Base-by-base conservation (phyloP, 2,888 invertebrate species). In the Drosophila kanekoi region DNA sequence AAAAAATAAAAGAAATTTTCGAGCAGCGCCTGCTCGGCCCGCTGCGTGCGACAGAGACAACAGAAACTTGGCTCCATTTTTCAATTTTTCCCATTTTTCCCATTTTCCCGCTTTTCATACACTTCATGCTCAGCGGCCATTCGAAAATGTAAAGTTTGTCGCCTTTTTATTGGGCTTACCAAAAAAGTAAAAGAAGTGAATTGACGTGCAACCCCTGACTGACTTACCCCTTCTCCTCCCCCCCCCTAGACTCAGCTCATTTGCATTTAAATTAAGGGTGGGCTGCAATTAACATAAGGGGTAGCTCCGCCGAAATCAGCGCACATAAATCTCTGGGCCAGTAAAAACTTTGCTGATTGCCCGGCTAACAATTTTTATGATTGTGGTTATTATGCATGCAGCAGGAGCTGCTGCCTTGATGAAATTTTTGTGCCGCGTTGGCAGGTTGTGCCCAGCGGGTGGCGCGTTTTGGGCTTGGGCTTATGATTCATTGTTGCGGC, bases 381-480 rank as follows among this genome's bases (percentile, higher is more conserved):
- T 81, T 77, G 81, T 72, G 76, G 83, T 87, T 87, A 79, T 85
- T 87, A 83, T 83, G 87, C 84, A 88, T 74, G 78, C 86, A 80
- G 52, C 41, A 57, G 64, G 40, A 49, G 41, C 63, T 49, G 28
- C 28, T 28, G 28, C 28, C 28, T 8, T 28, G 28, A 28, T 56
- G 23, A 57, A 48, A 44, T 63, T 65, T 85, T 65, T 85, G 45
- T 77, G 82, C 79, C 73, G 74, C 77, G 32, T 79, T 76, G 70
- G 80, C 63, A 69, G 78, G 78, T 64, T 62, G 52, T 28, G 48
- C 69, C 52, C 62, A 62, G 62, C 59, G 37, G 14, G 16, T 14
- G 28, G 47, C 1, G 28, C 14, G 6, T 35, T 35, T 23, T 32
- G 35, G 53, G 5, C n/a, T 35, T 38, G n/a, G n/a, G 73, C 68